These are phyloP conservation scores for Nephrotoma flavescens DNA, from an alignment of 2,888 invertebrate genomes.

Conservation along the genomic window DNA sequence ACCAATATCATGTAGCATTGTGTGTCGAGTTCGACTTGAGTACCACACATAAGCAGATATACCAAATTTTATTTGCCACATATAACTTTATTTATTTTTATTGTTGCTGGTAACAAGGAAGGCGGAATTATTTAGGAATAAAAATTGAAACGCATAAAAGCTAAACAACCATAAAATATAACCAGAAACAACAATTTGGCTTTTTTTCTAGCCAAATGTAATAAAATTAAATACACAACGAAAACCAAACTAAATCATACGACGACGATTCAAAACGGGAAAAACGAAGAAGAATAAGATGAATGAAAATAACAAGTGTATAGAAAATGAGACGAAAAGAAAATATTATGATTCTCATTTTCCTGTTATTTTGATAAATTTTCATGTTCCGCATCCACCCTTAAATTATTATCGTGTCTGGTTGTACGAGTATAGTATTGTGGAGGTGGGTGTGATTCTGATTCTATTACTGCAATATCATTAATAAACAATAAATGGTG, in stretches of 20 bases:
- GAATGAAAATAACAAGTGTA: background rate
- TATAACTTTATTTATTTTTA: background rate
- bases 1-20: background rate
- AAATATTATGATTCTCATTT: background rate
- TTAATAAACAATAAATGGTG: background rate
- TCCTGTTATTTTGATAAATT: background rate
- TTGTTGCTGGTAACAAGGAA: background rate
- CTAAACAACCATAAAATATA: background rate
- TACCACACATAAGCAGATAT: background rate
- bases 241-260: background rate
- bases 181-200: background rate
- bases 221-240: background rate
- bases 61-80: background rate
- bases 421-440: background rate
- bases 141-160: background rate
- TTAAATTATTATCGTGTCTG: background rate
- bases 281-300: background rate
- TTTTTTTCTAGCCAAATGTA: background rate
- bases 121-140: background rate
- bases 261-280: background rate
- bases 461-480: background rate
- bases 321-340: background rate
- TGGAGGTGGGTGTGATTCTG: background rate
- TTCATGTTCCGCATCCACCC: background rate
- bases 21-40: background rate